A percentile compares a stretch with the other conserved stretches of the same genome.
Evolutionary conservation across 2,797 vertebrate genomes (phyloP).

Genomic region (Varecia variegata): DNA sequence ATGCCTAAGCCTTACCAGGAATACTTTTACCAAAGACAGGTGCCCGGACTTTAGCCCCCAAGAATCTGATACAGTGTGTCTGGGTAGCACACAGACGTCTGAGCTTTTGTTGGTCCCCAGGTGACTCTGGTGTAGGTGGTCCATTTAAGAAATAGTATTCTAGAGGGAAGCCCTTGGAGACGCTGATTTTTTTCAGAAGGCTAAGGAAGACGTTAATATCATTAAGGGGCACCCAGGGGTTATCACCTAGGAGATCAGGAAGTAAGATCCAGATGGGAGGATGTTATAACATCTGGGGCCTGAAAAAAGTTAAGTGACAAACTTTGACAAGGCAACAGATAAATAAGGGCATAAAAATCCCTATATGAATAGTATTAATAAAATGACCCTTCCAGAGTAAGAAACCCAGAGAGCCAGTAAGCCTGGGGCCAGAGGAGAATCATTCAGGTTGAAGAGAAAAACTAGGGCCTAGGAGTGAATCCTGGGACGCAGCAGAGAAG

Average conservation of each 20-base stretch:
- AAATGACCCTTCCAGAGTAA: background rate
- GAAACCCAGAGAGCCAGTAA: background rate
- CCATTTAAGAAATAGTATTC: background rate
- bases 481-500: background rate
- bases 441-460: background rate
- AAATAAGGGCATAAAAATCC: background rate
- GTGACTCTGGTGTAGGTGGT: background rate
- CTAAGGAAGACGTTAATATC: background rate
- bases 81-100: background rate
- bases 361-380: background rate
- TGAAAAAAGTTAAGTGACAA: background rate
- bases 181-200: background rate
- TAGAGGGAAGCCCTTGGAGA: background rate
- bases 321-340: background rate
- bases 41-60: background rate
- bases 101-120: background rate
- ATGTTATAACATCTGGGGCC: background rate
- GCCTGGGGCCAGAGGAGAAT: background rate
- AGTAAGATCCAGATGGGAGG: background rate
- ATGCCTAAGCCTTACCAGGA: background rate
- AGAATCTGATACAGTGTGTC: background rate
- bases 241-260: background rate
- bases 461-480: too few species aligned
- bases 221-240: background rate
- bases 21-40: background rate